Conservation (phyloP, 2,113 vertebrate genomes). For the Pluvialis apricaria region DNA sequence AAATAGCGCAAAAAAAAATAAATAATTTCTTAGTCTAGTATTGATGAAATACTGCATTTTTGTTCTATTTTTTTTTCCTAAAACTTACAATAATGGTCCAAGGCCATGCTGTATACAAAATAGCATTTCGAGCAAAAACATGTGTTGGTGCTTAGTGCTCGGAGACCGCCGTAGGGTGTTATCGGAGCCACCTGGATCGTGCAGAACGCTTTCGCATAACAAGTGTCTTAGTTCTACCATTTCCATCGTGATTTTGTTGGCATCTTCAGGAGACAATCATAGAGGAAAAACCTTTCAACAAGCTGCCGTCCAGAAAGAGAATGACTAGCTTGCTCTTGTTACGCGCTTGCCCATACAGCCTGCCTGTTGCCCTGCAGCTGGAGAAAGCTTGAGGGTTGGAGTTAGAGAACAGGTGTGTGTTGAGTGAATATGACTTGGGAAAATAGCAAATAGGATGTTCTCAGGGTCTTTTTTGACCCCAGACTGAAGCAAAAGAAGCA, state of each 20-base stretch:
- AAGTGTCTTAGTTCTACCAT: not conserved
- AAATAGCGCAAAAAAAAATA: not conserved
- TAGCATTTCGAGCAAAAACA: rapidly evolving
- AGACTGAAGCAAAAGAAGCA: not conserved
- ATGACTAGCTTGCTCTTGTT: not conserved
- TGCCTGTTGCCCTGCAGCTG: not conserved
- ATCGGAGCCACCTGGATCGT: not conserved
- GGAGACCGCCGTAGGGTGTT: rapidly evolving
- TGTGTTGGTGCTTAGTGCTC: not conserved
- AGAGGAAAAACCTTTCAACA: not conserved
- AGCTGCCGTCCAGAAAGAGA: not conserved
- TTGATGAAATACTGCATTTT: not conserved
- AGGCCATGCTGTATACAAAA: not conserved
- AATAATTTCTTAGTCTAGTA: too few relatives aligned
- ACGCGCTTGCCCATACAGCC: rapidly evolving
- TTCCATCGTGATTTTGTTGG: not conserved
- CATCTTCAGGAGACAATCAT: not conserved
- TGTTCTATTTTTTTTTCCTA: not conserved
- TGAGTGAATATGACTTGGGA: not conserved
- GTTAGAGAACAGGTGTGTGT: not conserved
- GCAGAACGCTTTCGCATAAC: not conserved
- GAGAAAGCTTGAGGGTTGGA: not conserved
- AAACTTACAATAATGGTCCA: not conserved
- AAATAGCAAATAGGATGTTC: not conserved
- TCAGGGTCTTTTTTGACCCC: constrained; percentile 14